Evolutionary conservation across 2,797 vertebrate genomes (phyloP).

Genomic region (Salmo trutta): DNA sequence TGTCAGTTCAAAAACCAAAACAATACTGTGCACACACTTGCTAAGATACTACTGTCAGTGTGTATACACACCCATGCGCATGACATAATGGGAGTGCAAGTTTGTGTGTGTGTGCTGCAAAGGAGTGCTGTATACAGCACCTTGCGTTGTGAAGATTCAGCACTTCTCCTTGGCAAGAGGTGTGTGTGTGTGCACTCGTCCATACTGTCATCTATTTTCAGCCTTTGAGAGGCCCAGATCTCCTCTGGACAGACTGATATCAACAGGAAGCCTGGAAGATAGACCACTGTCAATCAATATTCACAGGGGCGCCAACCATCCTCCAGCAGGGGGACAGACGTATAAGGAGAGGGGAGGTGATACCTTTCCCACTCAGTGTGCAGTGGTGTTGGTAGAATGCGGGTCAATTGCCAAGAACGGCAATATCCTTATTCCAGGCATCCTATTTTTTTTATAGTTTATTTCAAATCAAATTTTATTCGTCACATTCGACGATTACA

Average conservation of each 20-base stretch:
- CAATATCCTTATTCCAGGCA: conserved; percentile 4
- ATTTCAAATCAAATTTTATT: background rate
- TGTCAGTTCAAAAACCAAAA: background rate
- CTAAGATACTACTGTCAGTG: background rate
- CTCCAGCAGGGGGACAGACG: background rate
- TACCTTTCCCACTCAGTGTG: background rate
- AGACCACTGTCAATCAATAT: conserved; percentile 6
- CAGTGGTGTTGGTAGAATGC: background rate
- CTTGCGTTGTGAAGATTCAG: conserved; percentile 24
- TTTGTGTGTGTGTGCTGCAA: conserved; percentile 5
- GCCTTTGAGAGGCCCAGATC: background rate
- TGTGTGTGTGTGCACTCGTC: conserved; percentile 11
- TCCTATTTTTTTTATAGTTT: background rate
- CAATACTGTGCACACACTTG: background rate
- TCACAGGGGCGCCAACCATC: background rate
- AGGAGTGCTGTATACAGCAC: background rate
- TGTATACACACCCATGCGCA: background rate
- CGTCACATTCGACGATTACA: background rate
- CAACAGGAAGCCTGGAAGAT: conserved; percentile 6
- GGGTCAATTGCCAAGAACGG: background rate
- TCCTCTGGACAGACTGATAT: conserved; percentile 3
- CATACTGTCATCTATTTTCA: background rate
- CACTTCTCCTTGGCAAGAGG: conserved; percentile 18
- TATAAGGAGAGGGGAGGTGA: background rate
- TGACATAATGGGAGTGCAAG: background rate